Percentiles rank a stretch among this genome's conserved stretches.
These are phyloP conservation scores for Drosophila subobscura DNA, from an alignment of 1,140 invertebrate genomes.

Conservation along the genomic window DNA sequence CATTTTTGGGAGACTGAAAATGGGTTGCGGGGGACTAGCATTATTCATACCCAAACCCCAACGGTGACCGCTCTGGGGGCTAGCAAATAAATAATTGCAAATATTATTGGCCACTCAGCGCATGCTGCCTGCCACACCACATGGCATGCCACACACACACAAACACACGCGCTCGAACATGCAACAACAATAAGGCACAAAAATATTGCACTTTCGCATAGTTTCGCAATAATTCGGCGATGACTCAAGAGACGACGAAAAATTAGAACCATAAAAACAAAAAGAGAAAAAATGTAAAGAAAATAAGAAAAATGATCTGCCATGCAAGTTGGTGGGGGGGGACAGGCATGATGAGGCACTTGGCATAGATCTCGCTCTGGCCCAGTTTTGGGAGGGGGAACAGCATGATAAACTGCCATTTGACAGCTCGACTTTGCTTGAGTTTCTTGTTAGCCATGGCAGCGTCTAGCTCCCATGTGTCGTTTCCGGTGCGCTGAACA, in stretches of 20 bases:
- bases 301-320: constrained; percentile 20
- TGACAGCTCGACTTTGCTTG: constrained; percentile 13
- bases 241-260: constrained; percentile 66
- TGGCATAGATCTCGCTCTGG: constrained; percentile 2
- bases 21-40: constrained; percentile 14
- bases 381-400: not conserved
- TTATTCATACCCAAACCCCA: constrained; percentile 70
- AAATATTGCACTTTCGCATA: constrained; percentile 62
- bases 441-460: too few relatives aligned
- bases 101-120: constrained; percentile 79
- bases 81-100: constrained; percentile 78
- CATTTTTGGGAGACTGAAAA: not conserved
- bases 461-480: not conserved
- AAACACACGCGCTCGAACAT: constrained; percentile 25
- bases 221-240: constrained; percentile 78
- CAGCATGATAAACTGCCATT: constrained; percentile 17
- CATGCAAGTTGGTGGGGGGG: too few relatives aligned
- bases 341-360: constrained; percentile 2
- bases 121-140: constrained; percentile 35
- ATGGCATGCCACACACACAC: too few relatives aligned
- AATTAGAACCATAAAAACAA: constrained; percentile 70
- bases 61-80: constrained; percentile 40
- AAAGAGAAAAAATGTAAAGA: constrained; percentile 1
- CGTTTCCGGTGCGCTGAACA: constrained; percentile 28
- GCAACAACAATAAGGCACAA: constrained; percentile 42